phyloP scores from a whole-genome alignment of 1,140 invertebrate species.

The Monochamus saltuarius region DNA sequence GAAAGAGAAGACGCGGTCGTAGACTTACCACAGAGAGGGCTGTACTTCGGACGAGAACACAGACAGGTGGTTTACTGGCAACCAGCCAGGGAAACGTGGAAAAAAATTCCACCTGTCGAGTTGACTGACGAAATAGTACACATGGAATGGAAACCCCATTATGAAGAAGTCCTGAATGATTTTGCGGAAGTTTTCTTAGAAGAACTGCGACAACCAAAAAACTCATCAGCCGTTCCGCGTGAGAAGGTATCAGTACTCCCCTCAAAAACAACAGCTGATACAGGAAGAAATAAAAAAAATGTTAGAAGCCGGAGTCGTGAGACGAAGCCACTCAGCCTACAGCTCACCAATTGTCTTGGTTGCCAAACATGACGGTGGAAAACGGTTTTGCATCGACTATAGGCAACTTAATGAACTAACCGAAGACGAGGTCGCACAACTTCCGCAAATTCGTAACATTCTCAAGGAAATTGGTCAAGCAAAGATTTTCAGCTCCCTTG shows the following conservation, averaged over 20 bases:
- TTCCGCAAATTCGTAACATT: constrained; percentile 24
- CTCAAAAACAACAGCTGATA: not conserved
- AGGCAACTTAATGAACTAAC: constrained; percentile 52
- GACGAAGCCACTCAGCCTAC: constrained; percentile 10
- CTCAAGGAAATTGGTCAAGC: constrained; percentile 18
- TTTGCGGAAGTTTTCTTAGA: too few species aligned
- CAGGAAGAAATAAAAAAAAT: constrained; percentile 24
- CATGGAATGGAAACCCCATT: too few species aligned
- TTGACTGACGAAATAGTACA: too few species aligned
- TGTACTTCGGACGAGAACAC: too few species aligned
- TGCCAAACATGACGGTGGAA: constrained; percentile 22
- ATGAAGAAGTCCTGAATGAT: too few species aligned
- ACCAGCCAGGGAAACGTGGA: too few species aligned
- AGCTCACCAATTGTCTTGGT: constrained; percentile 27
- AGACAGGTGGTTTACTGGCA: too few species aligned
- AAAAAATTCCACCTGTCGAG: too few species aligned
- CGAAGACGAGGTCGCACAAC: constrained; percentile 36
- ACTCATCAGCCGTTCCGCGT: too few species aligned
- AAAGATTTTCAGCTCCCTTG: constrained; percentile 31
- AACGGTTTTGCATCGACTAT: constrained; percentile 39
- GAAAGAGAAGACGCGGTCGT: too few species aligned
- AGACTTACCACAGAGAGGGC: too few species aligned
- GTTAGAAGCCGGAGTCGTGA: constrained; percentile 19
- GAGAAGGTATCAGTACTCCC: not conserved
- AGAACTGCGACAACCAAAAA: too few species aligned